A percentile compares a stretch with the other conserved stretches of the same genome.
phyloP scores from a whole-genome alignment of 2,888 invertebrate genomes.

The Cotesia congregata region DNA sequence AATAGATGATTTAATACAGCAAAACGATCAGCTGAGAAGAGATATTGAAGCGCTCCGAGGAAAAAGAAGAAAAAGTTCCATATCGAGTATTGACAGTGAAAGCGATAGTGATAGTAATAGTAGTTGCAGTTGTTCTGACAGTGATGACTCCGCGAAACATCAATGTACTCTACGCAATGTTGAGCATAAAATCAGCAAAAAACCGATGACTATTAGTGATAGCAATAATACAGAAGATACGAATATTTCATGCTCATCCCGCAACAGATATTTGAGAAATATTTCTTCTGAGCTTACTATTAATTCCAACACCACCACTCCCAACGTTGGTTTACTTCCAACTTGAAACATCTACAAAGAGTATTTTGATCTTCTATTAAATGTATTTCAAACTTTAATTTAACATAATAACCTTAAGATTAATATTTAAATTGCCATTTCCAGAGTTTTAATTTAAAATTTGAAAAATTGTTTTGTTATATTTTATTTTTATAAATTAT shows the following conservation, averaged over 20 bases:
- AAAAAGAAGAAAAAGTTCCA: constrained; percentile 58
- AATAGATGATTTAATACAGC: constrained; percentile 74
- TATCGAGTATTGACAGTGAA: constrained; percentile 72
- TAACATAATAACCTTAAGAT: no score
- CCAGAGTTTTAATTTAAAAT: no score
- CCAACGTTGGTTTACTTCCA: not conserved
- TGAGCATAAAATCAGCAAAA: constrained; percentile 53
- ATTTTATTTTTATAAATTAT: no score
- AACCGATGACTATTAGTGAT: constrained; percentile 69
- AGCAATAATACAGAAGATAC: constrained; percentile 64
- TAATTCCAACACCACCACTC: not conserved
- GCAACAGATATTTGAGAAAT: not conserved
- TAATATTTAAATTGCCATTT: no score
- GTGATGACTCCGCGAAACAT: constrained; percentile 51
- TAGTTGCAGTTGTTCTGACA: constrained; percentile 55
- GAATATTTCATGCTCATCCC: constrained; percentile 42
- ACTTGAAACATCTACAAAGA: not conserved
- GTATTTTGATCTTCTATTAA: no score
- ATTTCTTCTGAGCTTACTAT: not conserved
- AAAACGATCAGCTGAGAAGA: constrained; percentile 76
- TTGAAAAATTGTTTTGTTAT: no score
- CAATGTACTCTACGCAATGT: constrained; percentile 52
- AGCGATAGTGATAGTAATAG: constrained; percentile 70
- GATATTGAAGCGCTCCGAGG: constrained; percentile 75
- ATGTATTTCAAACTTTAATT: no score